Evolutionary conservation across 2,113 vertebrate species (phyloP), one percentile per base, ranked within the genome.

Genomic region (Heterotilapia buettikoferi): DNA sequence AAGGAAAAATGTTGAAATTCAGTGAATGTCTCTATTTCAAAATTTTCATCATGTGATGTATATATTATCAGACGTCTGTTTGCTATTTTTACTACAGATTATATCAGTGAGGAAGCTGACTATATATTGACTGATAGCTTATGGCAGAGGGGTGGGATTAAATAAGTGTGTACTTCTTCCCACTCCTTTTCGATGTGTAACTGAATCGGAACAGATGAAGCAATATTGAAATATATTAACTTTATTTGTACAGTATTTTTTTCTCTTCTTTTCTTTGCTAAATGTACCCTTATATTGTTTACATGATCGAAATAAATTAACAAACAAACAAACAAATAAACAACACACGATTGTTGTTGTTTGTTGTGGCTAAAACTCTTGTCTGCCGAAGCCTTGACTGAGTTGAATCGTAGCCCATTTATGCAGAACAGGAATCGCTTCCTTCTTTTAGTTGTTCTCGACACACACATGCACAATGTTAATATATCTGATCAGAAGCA

Each of bases 361-460:
- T 61, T 61, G 26, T 61, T 61, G 57, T 31, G 57, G 57, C 57
- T 59, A 16, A 59, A 31, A 59, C 18, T 29, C 0, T 29, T 59
- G 7, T 29, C 26, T 59, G 7, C 13, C 4, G 7, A 99, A 76
- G 95, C 94, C 88, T 99, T 99, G 79, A 98, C 97, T 0, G 98
- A 97, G 76, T 99, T 98, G 0, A 99, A 92, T 99, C 98, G 4
- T 97, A 99, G 29, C 98, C 98, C 95, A 98, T 98, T 90, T 98
- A 81, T 88, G 94, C 52, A 99, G 96, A 95, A 99, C 96, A 90
- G 96, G 88, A 87, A 99, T 99, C 87, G 99, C 87, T 76, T 99
- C 97, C 90, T 99, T 99, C 95, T 99, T 99, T 52, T 98, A 98
- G 78, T 99, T 99, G 96, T 99, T 99, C 95, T 99, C 97, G 99